These are phyloP conservation scores for Halictus ligatus DNA, from an alignment of 2,888 invertebrate species.

Conservation along the genomic window DNA sequence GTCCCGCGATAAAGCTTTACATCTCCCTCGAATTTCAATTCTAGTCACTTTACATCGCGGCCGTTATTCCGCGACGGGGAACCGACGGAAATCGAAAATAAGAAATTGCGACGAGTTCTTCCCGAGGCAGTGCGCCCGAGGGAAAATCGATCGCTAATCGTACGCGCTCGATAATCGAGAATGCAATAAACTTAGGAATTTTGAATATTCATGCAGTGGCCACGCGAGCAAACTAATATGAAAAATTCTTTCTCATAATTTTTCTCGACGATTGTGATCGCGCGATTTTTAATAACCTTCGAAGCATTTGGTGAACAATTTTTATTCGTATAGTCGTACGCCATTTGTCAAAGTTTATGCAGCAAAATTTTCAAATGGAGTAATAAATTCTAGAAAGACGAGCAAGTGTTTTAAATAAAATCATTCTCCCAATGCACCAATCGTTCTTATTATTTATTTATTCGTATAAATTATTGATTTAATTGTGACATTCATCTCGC, in stretches of 20 bases:
- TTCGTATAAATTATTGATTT: neutral
- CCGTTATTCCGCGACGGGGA: neutral
- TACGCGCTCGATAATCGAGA: neutral
- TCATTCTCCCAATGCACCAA: neutral
- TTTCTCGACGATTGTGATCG: neutral
- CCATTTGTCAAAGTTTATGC: neutral
- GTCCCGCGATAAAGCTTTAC: slow-evolving; percentile 32
- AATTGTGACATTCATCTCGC: neutral
- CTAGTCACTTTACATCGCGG: slow-evolving; percentile 7
- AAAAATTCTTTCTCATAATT: neutral
- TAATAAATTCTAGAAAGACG: neutral
- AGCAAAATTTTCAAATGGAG: neutral
- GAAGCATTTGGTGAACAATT: neutral
- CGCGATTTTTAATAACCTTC: neutral
- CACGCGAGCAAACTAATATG: neutral
- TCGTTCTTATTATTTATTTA: neutral
- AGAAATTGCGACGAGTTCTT: neutral
- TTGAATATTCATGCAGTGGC: neutral
- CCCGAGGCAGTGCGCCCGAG: neutral
- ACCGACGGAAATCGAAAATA: slow-evolving; percentile 11
- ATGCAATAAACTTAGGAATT: neutral
- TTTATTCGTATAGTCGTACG: neutral
- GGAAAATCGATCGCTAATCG: neutral
- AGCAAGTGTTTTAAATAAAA: neutral
- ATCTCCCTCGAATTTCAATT: slow-evolving; percentile 32